phyloP scores from a whole-genome alignment of 2,113 vertebrate species.

The Vimba vimba region DNA sequence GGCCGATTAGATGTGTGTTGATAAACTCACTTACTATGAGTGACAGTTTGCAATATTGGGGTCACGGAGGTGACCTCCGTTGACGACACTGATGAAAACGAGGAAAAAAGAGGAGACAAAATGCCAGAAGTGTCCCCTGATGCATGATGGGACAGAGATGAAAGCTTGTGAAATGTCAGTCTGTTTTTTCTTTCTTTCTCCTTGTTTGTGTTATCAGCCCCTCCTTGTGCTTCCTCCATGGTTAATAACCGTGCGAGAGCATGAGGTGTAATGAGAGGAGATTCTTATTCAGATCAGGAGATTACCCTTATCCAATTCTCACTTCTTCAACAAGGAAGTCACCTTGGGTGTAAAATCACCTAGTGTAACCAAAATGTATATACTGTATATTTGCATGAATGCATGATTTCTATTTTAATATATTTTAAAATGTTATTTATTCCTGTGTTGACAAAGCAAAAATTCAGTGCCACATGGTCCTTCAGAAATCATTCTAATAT shows the following conservation, averaged over 20 bases:
- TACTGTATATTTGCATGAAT: background rate
- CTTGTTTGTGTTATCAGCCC: constrained; percentile 64
- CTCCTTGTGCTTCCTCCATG: constrained; percentile 15
- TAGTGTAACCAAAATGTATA: background rate
- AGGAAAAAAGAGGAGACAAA: constrained; percentile 65
- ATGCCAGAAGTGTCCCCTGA: constrained; percentile 86
- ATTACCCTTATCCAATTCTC: constrained; percentile 1
- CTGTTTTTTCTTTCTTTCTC: constrained; percentile 28
- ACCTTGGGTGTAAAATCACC: background rate
- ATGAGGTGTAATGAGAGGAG: constrained; percentile 23
- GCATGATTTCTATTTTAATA: background rate
- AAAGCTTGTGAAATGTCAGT: constrained; percentile 38
- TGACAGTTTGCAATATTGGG: constrained; percentile 88
- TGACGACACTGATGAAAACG: constrained; percentile 84
- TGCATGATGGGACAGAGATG: constrained; percentile 75
- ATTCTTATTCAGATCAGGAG: constrained; percentile 21
- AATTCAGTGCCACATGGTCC: background rate
- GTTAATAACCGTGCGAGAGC: constrained; percentile 4
- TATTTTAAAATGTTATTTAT: background rate
- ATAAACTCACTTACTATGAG: constrained; percentile 90
- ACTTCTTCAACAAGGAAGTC: constrained; percentile 4
- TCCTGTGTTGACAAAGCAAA: background rate
- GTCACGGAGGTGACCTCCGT: constrained; percentile 78
- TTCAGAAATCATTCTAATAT: background rate
- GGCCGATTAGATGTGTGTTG: constrained; percentile 80